Evolutionary conservation across 2,113 vertebrate genomes (phyloP).

Genomic region (Strix aluco): DNA sequence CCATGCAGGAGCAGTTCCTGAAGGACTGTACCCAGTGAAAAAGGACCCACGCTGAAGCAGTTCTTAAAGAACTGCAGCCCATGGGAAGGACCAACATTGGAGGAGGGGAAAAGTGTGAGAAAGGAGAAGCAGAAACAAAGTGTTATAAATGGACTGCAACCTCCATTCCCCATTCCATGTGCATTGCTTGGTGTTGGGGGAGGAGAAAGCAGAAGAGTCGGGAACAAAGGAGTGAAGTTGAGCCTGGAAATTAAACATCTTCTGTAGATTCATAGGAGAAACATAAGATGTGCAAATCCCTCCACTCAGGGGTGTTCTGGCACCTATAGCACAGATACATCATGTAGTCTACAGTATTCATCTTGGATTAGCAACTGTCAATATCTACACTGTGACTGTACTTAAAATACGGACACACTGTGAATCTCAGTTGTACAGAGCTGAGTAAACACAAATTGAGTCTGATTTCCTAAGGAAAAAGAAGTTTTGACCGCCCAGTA

Average conservation of each 20-base stretch:
- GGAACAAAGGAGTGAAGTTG: neutral
- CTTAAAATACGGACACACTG: neutral
- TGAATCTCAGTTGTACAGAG: neutral
- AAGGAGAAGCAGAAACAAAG: neutral
- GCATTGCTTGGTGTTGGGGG: neutral
- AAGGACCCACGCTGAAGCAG: neutral
- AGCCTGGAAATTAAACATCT: neutral
- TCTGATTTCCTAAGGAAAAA: neutral
- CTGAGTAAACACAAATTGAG: neutral
- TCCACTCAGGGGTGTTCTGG: neutral
- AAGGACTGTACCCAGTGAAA: neutral
- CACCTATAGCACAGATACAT: neutral
- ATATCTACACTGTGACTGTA: neutral
- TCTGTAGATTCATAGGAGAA: neutral
- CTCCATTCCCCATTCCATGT: rapidly evolving
- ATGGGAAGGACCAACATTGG: neutral
- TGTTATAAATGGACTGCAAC: neutral
- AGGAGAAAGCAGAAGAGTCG: neutral
- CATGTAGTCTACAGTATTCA: neutral
- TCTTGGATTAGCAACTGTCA: neutral
- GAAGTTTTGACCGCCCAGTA: neutral
- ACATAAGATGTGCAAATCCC: neutral
- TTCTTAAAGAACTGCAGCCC: neutral
- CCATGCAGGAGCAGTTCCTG: neutral
- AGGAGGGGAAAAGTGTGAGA: neutral